phyloP scores from a whole-genome alignment of 2,797 vertebrate genomes.

The Lemur catta region DNA sequence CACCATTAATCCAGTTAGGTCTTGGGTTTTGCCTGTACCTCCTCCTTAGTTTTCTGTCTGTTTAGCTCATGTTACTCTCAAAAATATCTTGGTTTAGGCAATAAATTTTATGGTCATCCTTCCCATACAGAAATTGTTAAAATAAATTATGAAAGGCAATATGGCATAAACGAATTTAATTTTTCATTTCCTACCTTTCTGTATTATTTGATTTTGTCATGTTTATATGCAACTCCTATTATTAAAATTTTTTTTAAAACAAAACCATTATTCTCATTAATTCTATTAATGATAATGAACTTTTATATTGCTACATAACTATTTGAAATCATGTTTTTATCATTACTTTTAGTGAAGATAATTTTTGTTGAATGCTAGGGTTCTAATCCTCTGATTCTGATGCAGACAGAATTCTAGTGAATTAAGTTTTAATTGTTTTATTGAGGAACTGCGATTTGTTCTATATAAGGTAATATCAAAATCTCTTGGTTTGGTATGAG shows the following conservation, averaged over 20 bases:
- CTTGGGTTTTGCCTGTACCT: neutral
- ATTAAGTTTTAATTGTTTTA: constrained; percentile 39
- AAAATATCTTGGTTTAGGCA: neutral
- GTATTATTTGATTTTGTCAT: neutral
- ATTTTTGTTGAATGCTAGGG: neutral
- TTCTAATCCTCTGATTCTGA: neutral
- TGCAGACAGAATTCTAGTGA: constrained; percentile 13
- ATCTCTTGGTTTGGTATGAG: neutral
- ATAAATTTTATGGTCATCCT: neutral
- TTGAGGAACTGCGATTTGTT: neutral
- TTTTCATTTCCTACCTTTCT: neutral
- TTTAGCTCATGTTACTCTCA: neutral
- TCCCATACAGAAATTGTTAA: neutral
- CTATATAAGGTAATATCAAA: neutral
- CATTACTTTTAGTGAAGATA: neutral
- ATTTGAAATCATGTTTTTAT: neutral
- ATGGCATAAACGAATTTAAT: neutral
- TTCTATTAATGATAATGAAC: neutral
- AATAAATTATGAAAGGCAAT: neutral
- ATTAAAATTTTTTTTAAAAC: neutral
- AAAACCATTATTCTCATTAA: neutral
- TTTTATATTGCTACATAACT: neutral
- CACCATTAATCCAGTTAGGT: neutral
- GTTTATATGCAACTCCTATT: neutral
- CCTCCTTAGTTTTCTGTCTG: neutral